Percentiles rank a stretch among this genome's conserved stretches.
These are phyloP conservation scores for Cichladusa arquata DNA, from an alignment of 2,113 vertebrate species.

Conservation along the genomic window DNA sequence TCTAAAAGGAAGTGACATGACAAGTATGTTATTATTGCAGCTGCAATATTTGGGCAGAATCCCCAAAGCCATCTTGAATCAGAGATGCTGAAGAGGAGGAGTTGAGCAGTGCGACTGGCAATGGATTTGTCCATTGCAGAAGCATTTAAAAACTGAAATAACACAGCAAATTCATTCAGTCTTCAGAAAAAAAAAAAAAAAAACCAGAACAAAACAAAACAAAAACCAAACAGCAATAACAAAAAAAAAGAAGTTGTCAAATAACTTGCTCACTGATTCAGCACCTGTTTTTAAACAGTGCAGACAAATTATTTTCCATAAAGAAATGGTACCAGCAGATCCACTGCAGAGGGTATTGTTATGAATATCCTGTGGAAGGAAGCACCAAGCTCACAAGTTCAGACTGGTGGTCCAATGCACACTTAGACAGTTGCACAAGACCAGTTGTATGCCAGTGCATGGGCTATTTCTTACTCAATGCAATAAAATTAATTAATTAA, in stretches of 20 bases:
- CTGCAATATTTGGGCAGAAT: not conserved
- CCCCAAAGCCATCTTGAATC: not conserved
- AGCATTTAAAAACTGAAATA: not conserved
- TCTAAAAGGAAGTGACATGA: not conserved
- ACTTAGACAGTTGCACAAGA: accelerated
- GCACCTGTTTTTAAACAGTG: not conserved
- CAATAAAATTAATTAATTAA: not conserved
- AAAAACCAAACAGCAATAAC: not conserved
- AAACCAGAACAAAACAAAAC: not conserved
- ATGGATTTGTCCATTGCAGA: not conserved
- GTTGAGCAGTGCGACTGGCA: not conserved
- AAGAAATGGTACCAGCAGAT: not conserved
- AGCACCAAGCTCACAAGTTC: not conserved
- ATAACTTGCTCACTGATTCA: not conserved
- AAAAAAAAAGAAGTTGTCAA: not conserved
- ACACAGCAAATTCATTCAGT: not conserved
- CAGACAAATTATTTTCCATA: not conserved
- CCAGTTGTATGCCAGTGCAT: not conserved
- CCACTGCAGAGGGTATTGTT: not conserved
- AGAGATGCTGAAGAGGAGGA: not conserved
- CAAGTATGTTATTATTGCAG: not conserved
- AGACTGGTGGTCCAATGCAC: not conserved
- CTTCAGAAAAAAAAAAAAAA: not conserved
- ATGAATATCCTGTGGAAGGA: not conserved
- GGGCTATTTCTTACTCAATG: not conserved